phyloP scores from a whole-genome alignment of 2,888 invertebrate species.

The Plebejus argus region DNA sequence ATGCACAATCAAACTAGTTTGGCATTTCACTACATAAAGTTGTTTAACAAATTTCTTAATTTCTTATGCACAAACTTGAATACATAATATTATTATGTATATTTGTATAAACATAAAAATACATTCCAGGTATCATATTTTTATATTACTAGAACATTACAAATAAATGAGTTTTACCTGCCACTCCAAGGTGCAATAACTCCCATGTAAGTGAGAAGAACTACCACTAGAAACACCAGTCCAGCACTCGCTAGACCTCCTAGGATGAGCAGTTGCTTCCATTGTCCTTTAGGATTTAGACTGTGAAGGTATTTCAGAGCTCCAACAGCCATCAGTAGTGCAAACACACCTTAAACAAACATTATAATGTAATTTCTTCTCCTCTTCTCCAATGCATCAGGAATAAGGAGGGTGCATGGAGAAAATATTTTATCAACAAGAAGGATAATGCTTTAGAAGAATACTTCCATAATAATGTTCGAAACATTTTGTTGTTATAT shows the following conservation, averaged over 20 bases:
- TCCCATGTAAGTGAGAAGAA: conserved; percentile 95
- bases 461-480: no score
- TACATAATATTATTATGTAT: no score
- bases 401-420: no score
- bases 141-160: no score
- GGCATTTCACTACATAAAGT: not conserved
- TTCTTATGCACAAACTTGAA: not conserved
- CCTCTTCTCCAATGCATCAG: no score
- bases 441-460: no score
- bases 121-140: no score
- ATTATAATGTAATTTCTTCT: not conserved
- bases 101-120: no score
- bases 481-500: no score
- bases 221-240: conserved; percentile 90
- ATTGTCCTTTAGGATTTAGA: conserved; percentile 92
- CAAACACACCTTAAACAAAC: conserved; percentile 90
- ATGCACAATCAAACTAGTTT: not conserved
- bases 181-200: conserved; percentile 98
- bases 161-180: conserved; percentile 77
- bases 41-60: not conserved
- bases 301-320: conserved; percentile 92
- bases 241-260: conserved; percentile 89
- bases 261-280: conserved; percentile 91
- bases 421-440: no score
- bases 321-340: conserved; percentile 93